phyloP scores from a whole-genome alignment of 2,113 vertebrate genomes.

The Triplophysa siluroides region DNA sequence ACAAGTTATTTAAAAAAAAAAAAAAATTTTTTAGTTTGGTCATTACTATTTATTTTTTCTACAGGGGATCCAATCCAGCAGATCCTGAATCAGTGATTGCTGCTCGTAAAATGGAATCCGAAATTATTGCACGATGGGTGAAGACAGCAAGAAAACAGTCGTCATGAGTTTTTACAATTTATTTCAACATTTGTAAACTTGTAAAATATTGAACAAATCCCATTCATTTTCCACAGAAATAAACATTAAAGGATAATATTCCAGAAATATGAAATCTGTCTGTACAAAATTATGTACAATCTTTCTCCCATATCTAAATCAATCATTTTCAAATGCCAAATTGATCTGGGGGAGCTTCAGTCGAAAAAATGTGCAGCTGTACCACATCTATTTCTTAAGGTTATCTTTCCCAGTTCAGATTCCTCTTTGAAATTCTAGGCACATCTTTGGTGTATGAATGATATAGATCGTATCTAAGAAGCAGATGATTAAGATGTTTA shows the following conservation, averaged over 20 bases:
- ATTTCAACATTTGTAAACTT: conserved; percentile 22
- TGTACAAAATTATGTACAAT: conserved; percentile 4
- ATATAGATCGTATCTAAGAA: conserved; percentile 30
- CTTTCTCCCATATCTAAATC: not conserved
- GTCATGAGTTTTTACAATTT: conserved; percentile 12
- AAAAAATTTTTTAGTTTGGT: too few species aligned
- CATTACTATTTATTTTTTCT: not conserved
- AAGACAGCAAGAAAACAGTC: conserved; percentile 57
- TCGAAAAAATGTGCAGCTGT: not conserved
- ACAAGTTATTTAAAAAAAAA: too few species aligned
- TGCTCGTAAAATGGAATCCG: conserved; percentile 76
- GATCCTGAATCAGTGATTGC: conserved; percentile 77
- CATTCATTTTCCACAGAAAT: conserved; percentile 7
- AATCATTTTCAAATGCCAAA: not conserved
- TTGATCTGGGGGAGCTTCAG: not conserved
- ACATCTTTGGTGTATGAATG: conserved; percentile 57
- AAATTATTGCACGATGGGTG: conserved; percentile 81
- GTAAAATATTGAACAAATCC: conserved; percentile 21
- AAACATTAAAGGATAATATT: conserved; percentile 5
- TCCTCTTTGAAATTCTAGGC: conserved; percentile 12
- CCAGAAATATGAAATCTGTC: not conserved
- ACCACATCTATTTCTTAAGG: not conserved
- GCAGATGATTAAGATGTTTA: conserved; percentile 21
- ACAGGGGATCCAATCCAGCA: conserved; percentile 76
- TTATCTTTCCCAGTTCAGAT: not conserved